These are phyloP conservation scores for Drosophila conformis DNA, from an alignment of 2,888 invertebrate genomes.

Conservation along the genomic window DNA sequence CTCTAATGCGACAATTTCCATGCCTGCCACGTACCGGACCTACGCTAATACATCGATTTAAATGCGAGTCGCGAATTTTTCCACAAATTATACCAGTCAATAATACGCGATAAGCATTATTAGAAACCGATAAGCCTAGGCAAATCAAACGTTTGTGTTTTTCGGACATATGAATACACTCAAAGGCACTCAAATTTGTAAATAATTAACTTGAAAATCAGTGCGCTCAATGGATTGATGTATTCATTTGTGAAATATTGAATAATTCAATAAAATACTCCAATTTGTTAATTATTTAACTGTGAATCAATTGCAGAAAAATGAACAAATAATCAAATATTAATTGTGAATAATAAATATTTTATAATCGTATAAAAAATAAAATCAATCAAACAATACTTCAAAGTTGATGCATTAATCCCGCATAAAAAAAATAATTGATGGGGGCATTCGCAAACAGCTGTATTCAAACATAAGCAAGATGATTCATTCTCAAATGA, in stretches of 20 bases:
- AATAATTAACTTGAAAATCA: not conserved
- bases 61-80: constrained; percentile 52
- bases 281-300: too few species aligned
- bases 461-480: not conserved
- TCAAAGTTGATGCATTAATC: not conserved
- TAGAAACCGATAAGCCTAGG: constrained; percentile 23
- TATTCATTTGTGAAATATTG: not conserved
- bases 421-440: not conserved
- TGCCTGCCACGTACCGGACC: constrained; percentile 51
- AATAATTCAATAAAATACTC: not conserved
- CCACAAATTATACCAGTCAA: constrained; percentile 48
- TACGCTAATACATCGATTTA: constrained; percentile 48
- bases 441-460: not conserved
- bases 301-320: not conserved
- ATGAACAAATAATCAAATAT: not conserved
- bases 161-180: constrained; percentile 10
- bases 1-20: constrained; percentile 54
- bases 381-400: not conserved
- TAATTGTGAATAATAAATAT: not conserved
- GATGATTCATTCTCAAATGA: not conserved
- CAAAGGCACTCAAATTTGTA: constrained; percentile 1
- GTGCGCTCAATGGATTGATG: not conserved
- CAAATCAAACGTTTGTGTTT: not conserved
- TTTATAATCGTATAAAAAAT: not conserved
- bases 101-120: constrained; percentile 46